Percentiles rank a stretch among this genome's conserved stretches.
These are phyloP conservation scores for Phrynosoma platyrhinos DNA, from an alignment of 2,113 vertebrate genomes.

Conservation along the genomic window DNA sequence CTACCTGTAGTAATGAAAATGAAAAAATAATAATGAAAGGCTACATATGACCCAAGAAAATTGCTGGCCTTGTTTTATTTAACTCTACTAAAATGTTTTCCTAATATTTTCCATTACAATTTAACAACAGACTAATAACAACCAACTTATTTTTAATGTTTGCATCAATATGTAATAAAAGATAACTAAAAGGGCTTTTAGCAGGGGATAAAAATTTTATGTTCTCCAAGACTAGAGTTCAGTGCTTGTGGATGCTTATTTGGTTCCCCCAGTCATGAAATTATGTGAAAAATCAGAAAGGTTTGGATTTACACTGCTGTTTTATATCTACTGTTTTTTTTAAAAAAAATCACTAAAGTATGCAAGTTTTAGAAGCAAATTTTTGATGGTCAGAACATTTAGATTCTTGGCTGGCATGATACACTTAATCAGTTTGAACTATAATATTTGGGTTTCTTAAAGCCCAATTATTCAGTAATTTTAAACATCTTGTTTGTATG, in stretches of 20 bases:
- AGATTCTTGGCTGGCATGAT: constrained; percentile 46
- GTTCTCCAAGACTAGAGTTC: constrained; percentile 55
- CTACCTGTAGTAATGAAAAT: constrained; percentile 42
- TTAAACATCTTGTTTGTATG: neutral
- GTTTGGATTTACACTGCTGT: constrained; percentile 65
- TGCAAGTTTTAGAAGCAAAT: constrained; percentile 60
- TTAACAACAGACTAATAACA: constrained; percentile 68
- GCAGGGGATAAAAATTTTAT: constrained; percentile 63
- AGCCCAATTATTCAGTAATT: constrained; percentile 39
- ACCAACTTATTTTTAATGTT: constrained; percentile 59
- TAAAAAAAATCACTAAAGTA: constrained; percentile 66
- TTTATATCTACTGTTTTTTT: constrained; percentile 57
- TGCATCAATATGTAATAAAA: constrained; percentile 65
- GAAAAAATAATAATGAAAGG: constrained; percentile 21
- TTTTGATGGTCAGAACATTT: constrained; percentile 60
- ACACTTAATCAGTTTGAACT: constrained; percentile 57
- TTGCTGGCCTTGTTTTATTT: constrained; percentile 44
- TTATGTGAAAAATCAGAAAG: constrained; percentile 64
- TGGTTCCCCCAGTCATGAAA: constrained; percentile 72
- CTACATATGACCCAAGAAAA: constrained; percentile 56
- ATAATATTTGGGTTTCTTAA: constrained; percentile 49
- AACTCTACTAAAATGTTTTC: constrained; percentile 56
- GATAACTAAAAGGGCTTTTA: constrained; percentile 65
- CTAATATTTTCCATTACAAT: constrained; percentile 62
- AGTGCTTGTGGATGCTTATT: constrained; percentile 69